phyloP scores from a whole-genome alignment of 2,113 vertebrate genomes.

The Rhabdornis inornatus region DNA sequence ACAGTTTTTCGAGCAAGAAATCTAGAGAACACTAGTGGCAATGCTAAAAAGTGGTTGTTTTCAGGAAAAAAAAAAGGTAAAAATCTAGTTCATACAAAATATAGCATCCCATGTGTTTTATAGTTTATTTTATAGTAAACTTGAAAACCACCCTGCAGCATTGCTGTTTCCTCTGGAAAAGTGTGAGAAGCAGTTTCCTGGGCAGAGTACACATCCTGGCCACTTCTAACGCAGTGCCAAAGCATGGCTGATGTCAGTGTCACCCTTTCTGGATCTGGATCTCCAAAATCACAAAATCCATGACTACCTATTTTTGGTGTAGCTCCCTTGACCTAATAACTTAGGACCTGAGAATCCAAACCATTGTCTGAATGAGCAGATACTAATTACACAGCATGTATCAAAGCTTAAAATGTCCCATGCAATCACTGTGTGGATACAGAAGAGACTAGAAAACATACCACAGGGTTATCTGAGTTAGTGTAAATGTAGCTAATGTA shows the following conservation, averaged over 20 bases:
- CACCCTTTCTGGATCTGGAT: neutral
- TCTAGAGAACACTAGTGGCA: neutral
- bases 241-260: neutral
- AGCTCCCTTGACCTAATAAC: neutral
- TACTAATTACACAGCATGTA: neutral
- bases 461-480: neutral
- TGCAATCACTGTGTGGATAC: neutral
- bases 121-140: neutral
- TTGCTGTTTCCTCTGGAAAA: neutral
- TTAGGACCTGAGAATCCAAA: neutral
- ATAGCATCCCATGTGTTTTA: neutral
- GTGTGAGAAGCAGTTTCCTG: neutral
- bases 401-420: neutral
- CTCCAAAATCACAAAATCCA: neutral
- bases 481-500: neutral
- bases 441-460: neutral
- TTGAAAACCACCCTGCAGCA: neutral
- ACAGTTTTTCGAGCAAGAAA: neutral
- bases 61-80: neutral
- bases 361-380: neutral
- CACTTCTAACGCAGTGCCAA: neutral
- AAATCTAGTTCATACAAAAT: neutral
- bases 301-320: neutral
- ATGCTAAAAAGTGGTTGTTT: neutral
- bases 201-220: neutral